phyloP scores from a whole-genome alignment of 2,888 invertebrate species.

The Calliopum simillimum region DNA sequence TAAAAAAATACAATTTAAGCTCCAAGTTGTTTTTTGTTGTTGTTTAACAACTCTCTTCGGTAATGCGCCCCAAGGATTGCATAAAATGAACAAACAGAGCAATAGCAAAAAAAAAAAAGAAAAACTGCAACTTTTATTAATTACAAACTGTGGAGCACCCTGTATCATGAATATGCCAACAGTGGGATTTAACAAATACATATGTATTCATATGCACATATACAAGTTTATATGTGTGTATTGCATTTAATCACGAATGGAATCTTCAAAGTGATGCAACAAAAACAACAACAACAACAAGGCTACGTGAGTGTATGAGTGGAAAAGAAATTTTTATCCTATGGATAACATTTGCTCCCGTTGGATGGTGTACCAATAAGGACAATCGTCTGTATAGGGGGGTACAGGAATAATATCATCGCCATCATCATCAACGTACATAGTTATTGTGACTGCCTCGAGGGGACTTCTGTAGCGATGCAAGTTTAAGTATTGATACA shows the following conservation, averaged over 20 bases:
- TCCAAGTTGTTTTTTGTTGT: neutral
- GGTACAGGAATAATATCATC: no score
- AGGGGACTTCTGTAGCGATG: neutral
- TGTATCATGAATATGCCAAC: neutral
- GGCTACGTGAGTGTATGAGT: conserved; percentile 2
- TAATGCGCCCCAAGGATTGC: neutral
- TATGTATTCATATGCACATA: no score
- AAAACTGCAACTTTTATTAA: conserved; percentile 26
- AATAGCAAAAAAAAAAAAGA: no score
- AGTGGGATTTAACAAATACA: neutral
- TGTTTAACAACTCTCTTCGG: conserved; percentile 4
- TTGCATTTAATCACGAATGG: conserved; percentile 21
- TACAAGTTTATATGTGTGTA: neutral
- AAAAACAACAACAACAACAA: neutral
- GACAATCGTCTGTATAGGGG: no score
- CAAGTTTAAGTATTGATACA: neutral
- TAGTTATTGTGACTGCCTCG: neutral
- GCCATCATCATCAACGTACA: neutral
- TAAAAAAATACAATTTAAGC: neutral
- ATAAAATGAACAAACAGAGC: no score
- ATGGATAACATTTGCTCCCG: conserved; percentile 10
- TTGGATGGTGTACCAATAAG: neutral
- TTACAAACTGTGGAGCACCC: conserved; percentile 15
- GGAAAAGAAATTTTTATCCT: conserved; percentile 5
- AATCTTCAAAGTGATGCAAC: conserved; percentile 22